phyloP scores from a whole-genome alignment of 2,797 vertebrate genomes.

The Dryobates pubescens region DNA sequence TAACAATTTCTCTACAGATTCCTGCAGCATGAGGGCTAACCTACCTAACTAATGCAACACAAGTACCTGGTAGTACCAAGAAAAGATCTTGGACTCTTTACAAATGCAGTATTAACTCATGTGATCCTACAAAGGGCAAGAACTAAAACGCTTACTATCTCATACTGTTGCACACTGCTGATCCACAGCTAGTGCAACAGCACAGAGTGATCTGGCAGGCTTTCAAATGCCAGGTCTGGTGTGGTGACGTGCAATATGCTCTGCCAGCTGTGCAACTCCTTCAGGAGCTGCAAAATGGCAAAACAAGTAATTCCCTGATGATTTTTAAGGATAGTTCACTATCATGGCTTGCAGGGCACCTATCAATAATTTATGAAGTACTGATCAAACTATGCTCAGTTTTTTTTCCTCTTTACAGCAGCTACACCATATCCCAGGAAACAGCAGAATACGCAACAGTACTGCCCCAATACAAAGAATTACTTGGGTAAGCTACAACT shows the following conservation, averaged over 20 bases:
- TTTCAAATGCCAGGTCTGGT: constrained; percentile 25
- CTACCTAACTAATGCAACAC: background rate
- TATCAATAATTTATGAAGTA: background rate
- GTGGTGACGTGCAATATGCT: constrained; percentile 17
- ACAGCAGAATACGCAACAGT: background rate
- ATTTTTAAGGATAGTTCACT: background rate
- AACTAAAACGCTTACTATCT: background rate
- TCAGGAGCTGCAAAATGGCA: background rate
- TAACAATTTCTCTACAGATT: background rate
- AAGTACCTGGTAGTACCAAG: background rate
- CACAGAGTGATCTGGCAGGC: constrained; percentile 23
- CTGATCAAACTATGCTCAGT: background rate
- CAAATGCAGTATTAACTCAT: background rate
- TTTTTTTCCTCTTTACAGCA: background rate
- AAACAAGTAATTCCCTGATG: background rate
- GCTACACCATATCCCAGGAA: background rate
- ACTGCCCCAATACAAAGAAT: background rate
- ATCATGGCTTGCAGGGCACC: background rate
- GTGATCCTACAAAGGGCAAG: background rate
- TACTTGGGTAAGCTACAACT: background rate
- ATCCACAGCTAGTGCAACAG: background rate
- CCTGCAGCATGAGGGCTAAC: background rate
- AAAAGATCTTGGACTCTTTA: background rate
- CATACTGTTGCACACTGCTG: background rate
- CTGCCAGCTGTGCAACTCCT: constrained; percentile 47